Base-by-base conservation (phyloP, 2,888 invertebrate genomes). In the Crepidodera aurea region DNA sequence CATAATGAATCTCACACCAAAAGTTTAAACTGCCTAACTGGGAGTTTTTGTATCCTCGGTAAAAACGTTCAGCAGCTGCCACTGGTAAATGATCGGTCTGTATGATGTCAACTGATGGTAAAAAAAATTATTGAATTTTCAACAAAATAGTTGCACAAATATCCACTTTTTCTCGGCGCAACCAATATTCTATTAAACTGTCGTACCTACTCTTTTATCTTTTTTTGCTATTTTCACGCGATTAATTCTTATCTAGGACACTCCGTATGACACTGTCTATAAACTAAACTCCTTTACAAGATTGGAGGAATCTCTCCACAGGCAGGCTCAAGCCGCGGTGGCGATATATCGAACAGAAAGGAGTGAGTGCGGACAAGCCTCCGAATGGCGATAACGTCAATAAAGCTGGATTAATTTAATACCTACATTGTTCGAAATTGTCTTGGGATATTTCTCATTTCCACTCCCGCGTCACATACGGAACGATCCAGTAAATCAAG, bases 351-450 rank as follows among this genome's bases (percentile, higher is more conserved):
- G 29, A 29, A 29, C 10, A 10, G 10, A 51, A 34, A 19, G 19
- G 8, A 44, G 44, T 18, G 51, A 39, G 51, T 51, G 54, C 46
- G 48, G 53, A 60, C 54, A 40, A 51, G 55, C 61, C 51, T 32
- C 51, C 40, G 44, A 27, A 51, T 51, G 61, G 56, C 61, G 61
- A 62, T 51, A 56, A 51, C 61, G 56, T 56, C 61, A 55, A 61
- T 61, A 62, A 56, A 62, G 51, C 46, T 51, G 56, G 61, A 62
- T 62, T 51, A 56, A 62, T 62, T 62, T 56, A 44, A 51, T 51
- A 44, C 61, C 56, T 51, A 51, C 61, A 56, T 50, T 51, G 61
- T 56, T 42, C 51, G 16, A 16, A 37, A 53, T 29, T 40, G 53
- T 53, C 53, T 40, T 40, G 12, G 40, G 53, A 40, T 40, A 27